Conservation (phyloP, 1,140 invertebrate genomes). For the Copidosoma floridanum region DNA sequence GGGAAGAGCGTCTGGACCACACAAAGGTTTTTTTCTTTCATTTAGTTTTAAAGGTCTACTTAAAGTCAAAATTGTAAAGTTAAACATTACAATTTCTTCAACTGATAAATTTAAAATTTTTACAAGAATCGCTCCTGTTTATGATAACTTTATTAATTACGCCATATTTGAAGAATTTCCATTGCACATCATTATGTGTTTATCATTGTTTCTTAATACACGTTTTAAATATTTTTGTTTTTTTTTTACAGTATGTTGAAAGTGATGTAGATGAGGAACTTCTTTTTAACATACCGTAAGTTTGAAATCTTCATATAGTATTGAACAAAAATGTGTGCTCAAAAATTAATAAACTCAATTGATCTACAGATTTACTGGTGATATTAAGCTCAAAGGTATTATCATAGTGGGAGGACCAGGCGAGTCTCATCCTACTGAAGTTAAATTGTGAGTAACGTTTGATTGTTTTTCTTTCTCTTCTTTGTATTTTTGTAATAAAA, state of each 20-base stretch:
- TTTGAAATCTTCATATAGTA: constrained; percentile 27
- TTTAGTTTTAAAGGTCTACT: no score
- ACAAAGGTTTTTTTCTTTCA: constrained; percentile 68
- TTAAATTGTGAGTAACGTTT: constrained; percentile 87
- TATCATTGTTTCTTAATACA: no score
- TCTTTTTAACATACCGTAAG: constrained; percentile 89
- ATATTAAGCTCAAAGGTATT: constrained; percentile 92
- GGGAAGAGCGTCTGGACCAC: constrained; percentile 80
- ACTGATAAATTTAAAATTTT: no score
- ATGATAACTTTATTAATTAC: no score
- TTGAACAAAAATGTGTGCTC: neutral
- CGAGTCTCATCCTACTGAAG: constrained; percentile 76
- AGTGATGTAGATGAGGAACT: constrained; percentile 94
- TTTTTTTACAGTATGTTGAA: constrained; percentile 77
- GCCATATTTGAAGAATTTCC: no score
- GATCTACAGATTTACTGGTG: constrained; percentile 78
- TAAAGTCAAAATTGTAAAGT: no score
- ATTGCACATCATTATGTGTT: no score
- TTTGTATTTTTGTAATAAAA: no score
- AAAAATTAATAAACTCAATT: no score
- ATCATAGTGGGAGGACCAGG: constrained; percentile 86
- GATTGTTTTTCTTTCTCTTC: no score
- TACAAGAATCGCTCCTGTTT: no score
- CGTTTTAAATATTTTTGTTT: neutral
- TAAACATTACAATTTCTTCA: no score